Evolutionary conservation across 2,888 invertebrate genomes (phyloP), one percentile per base, ranked within the genome.

Genomic region (Eupithecia inturbata): DNA sequence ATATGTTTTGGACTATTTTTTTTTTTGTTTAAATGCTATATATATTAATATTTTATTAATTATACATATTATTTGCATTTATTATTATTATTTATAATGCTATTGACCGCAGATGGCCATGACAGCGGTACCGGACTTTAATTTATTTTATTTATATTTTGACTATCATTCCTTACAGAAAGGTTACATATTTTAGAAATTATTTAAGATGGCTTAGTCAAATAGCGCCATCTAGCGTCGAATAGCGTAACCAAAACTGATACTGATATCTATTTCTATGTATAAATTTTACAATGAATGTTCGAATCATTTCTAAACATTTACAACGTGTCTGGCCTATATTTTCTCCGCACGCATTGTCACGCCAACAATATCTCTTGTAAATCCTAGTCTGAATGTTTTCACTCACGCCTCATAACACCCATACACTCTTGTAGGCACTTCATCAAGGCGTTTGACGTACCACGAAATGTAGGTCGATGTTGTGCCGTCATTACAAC

Each of bases 381-480:
- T 26, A 31, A 19, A 62, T 62, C 49, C 31, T 45, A 19, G 66
- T 22, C 26, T 39, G 39, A 36, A 36, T 64, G 64, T 69, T 68
- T 72, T 63, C 73, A 60, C 67, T 72, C 41, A 67, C 69, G 71
- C 39, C 41, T 69, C 63, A 68, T 67, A 73, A 67, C 63, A 76
- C 69, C 64, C 60, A 22, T 66, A 36, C 39, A 64, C n/a, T 39
- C 39, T 26, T 7, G 39, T 26, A 36, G 64, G 71, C 73, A 66
- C 68, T 72, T 76, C 73, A 71, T 71, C 49, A 57, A 70, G 72
- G 70, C 72, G 74, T 67, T 68, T 67, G 72, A 67, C 72, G 73
- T 71, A 39, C 71, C 36, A n/a, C 57, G 72, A 69, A 71, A 79
- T 75, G 67, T 79, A 77, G 79, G 79, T 78, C 77, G 75, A 68